Percentiles rank a stretch among this genome's conserved stretches.
phyloP scores from a whole-genome alignment of 2,888 invertebrate species.

The Ptychoptera albimana region DNA sequence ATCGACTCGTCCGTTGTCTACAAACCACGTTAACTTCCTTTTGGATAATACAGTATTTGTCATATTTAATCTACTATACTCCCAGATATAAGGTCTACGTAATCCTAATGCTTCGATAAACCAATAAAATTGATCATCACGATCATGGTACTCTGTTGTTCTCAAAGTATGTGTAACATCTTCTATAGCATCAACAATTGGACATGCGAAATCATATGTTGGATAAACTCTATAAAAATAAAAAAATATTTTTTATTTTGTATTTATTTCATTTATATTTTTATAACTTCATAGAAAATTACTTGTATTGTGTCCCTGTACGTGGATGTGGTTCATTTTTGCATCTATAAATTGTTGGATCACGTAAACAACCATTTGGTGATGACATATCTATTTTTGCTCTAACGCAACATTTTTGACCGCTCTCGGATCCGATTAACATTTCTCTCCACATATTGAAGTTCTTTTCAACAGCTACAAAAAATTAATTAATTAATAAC shows the following conservation, averaged over 20 bases:
- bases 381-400: slow-evolving; percentile 97
- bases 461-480: slow-evolving; percentile 67
- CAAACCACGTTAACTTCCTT: slow-evolving; percentile 96
- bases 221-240: slow-evolving; percentile 73
- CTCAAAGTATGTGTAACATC: slow-evolving; percentile 93
- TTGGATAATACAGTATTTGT: slow-evolving; percentile 97
- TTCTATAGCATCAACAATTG: slow-evolving; percentile 95
- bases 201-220: slow-evolving; percentile 99
- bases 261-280: background rate
- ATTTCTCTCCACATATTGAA: slow-evolving; percentile 87
- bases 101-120: slow-evolving; percentile 75
- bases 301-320: slow-evolving; percentile 93
- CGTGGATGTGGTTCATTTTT: slow-evolving; percentile 89
- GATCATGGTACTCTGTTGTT: slow-evolving; percentile 97
- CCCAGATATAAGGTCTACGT: slow-evolving; percentile 88
- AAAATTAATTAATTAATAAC: slow-evolving; percentile 2
- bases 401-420: slow-evolving; percentile 83
- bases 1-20: slow-evolving; percentile 82
- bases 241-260: slow-evolving; percentile 1
- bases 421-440: slow-evolving; percentile 63
- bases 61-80: slow-evolving; percentile 92
- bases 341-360: slow-evolving; percentile 97
- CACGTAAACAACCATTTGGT: slow-evolving; percentile 89
- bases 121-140: slow-evolving; percentile 98
- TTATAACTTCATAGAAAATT: slow-evolving; percentile 16